Percentiles rank a stretch among this genome's conserved stretches.
These are phyloP conservation scores for Apodemia hepburni DNA, from an alignment of 2,888 invertebrate species.

Conservation along the genomic window DNA sequence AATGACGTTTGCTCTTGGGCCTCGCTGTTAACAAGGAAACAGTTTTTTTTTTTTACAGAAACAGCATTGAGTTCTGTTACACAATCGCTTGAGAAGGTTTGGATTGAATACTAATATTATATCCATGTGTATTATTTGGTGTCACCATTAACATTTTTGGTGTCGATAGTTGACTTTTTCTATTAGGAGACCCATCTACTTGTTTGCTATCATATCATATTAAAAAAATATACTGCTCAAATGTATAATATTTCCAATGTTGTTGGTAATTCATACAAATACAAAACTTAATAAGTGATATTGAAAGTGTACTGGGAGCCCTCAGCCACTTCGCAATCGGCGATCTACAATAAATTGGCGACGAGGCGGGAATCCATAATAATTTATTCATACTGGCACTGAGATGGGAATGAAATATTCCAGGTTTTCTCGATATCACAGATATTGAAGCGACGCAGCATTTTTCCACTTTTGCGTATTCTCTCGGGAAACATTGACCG, in stretches of 20 bases:
- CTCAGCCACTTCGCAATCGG: neutral
- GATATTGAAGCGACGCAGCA: conserved; percentile 8
- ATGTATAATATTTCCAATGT: neutral
- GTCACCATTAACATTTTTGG: too few species aligned
- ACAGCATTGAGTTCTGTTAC: neutral
- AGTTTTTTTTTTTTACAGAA: conserved; percentile 2
- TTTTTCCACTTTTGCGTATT: conserved; percentile 13
- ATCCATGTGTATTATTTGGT: neutral
- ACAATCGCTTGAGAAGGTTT: neutral
- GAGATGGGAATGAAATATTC: conserved; percentile 13
- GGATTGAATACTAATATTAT: neutral
- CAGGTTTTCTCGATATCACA: conserved; percentile 13
- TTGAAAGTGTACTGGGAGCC: neutral
- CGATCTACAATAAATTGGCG: conserved; percentile 11
- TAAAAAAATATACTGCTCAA: too few species aligned
- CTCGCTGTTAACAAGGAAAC: conserved; percentile 5
- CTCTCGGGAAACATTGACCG: conserved; percentile 12
- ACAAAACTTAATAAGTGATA: conserved; percentile 10
- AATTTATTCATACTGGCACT: conserved; percentile 10
- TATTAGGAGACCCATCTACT: too few species aligned
- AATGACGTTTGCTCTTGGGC: conserved; percentile 9
- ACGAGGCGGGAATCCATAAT: conserved; percentile 14
- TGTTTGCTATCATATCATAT: too few species aligned
- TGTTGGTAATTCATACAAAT: neutral
- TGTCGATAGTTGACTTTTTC: too few species aligned